Base-by-base conservation (phyloP, 2,888 invertebrate genomes). In the Agrochola litura region DNA sequence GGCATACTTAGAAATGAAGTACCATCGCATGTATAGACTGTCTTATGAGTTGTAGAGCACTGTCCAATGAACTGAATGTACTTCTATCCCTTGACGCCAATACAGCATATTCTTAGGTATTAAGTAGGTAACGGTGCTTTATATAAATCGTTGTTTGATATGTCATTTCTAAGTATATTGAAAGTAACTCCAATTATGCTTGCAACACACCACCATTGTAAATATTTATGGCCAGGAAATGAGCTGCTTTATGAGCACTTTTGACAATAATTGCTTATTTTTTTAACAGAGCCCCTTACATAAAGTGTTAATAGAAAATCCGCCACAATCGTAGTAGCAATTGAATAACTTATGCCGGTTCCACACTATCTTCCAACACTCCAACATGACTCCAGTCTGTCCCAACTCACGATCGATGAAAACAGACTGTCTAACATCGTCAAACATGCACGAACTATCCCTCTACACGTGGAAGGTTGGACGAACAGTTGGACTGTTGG, bases 51-150 rank as follows among this genome's bases (percentile, higher is more conserved):
- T 60, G 63, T 71, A 61, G 16, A 77, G 41, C 71, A 82, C 61
- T 72, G 58, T n/a, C 25, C 19, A 64, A 73, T 85, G 73, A 83
- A 83, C 60, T 83, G 64, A 82, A 73, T 75, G 79, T 74, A 76
- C 46, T 74, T 71, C 43, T 65, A 70, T 58, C 46, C 25, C 74
- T 49, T 79, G 84, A 86, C 73, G 30, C 54, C 49, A 71, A 71
- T 67, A 81, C 64, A 69, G 22, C 68, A 58, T 64, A 82, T 64
- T 65, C 52, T 64, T 79, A 70, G 46, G 56, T 75, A 58, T 64
- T 82, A 65, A 65, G 64, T 71, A 63, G 58, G 65, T 72, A 70
- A 68, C 52, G 52, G 63, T 60, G 58, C 61, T 71, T 56, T 61
- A 74, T 22, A 43, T 60, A 63, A 68, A 49, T 58, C 6, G 12